These are phyloP conservation scores for Chromobotia macracanthus DNA, from an alignment of 2,797 vertebrate species.

Conservation along the genomic window DNA sequence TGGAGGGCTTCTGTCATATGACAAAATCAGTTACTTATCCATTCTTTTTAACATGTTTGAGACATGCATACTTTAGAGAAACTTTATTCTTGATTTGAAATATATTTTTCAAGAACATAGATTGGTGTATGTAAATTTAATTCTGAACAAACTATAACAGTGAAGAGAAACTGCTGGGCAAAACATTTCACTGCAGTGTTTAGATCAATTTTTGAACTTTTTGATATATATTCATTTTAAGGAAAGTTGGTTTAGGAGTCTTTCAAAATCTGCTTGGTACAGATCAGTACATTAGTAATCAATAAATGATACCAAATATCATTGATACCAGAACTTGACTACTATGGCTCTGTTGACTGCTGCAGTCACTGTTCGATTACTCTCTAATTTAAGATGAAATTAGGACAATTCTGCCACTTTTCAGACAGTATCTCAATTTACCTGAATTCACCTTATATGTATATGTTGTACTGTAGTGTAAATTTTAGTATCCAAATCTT, in stretches of 20 bases:
- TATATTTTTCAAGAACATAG: too few species aligned
- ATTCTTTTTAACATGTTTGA: conserved; percentile 43
- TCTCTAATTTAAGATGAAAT: background rate
- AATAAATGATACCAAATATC: too few species aligned
- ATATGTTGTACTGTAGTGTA: background rate
- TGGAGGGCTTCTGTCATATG: conserved; percentile 43
- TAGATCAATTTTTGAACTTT: conserved; percentile 10
- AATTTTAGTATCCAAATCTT: background rate
- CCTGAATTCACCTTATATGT: background rate
- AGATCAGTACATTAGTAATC: background rate
- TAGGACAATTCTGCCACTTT: background rate
- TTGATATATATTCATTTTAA: conserved; percentile 15
- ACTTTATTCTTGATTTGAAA: conserved; percentile 63
- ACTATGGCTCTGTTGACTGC: background rate
- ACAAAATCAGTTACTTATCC: conserved; percentile 57
- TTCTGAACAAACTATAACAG: conserved; percentile 51
- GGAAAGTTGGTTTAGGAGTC: background rate
- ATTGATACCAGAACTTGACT: background rate
- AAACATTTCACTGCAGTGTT: conserved; percentile 55
- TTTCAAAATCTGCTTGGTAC: conserved; percentile 4
- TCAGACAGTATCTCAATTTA: background rate
- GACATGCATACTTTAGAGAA: conserved; percentile 69
- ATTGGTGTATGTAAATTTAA: conserved; percentile 43
- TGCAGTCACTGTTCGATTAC: background rate
- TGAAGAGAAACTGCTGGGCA: conserved; percentile 30